A percentile compares a stretch with the other conserved stretches of the same genome.
Evolutionary conservation across 2,113 vertebrate genomes (phyloP).

Genomic region (Oncorhynchus clarkii): DNA sequence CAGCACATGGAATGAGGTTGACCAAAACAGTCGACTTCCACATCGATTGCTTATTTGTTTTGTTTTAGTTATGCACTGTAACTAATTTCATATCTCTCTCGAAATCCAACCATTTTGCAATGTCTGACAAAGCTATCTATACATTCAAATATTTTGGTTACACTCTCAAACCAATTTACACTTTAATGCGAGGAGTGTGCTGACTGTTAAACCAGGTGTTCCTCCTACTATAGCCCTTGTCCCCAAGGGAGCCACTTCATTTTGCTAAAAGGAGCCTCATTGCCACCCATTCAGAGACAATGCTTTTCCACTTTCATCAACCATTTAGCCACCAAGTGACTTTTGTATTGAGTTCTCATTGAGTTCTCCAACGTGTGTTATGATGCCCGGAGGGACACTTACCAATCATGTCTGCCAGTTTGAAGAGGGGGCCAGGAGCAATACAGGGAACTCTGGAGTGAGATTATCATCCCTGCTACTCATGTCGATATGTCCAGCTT

Average conservation of each 20-base stretch:
- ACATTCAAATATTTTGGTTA: not conserved
- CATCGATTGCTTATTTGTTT: no score
- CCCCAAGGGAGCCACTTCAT: no score
- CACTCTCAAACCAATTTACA: not conserved
- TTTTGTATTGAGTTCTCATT: conserved; percentile 29
- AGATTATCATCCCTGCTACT: conserved; percentile 54
- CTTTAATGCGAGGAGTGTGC: not conserved
- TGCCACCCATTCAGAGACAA: not conserved
- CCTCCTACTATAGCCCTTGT: not conserved
- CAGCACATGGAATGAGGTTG: not conserved
- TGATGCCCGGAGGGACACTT: conserved; percentile 23
- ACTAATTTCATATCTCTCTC: no score
- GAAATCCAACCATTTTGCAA: no score
- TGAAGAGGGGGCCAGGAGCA: conserved; percentile 40
- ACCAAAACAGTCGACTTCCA: not conserved
- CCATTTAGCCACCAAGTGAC: conserved; percentile 26
- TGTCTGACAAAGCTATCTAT: not conserved
- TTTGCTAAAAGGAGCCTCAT: not conserved
- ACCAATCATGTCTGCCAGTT: conserved; percentile 43
- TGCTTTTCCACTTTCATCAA: not conserved
- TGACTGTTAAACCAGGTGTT: not conserved
- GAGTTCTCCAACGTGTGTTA: conserved; percentile 13
- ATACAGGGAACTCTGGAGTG: conserved; percentile 44
- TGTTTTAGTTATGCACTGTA: no score
- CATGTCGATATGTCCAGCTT: conserved; percentile 44